Conservation (phyloP, 2,888 invertebrate species). For the Parnassius smintheus region DNA sequence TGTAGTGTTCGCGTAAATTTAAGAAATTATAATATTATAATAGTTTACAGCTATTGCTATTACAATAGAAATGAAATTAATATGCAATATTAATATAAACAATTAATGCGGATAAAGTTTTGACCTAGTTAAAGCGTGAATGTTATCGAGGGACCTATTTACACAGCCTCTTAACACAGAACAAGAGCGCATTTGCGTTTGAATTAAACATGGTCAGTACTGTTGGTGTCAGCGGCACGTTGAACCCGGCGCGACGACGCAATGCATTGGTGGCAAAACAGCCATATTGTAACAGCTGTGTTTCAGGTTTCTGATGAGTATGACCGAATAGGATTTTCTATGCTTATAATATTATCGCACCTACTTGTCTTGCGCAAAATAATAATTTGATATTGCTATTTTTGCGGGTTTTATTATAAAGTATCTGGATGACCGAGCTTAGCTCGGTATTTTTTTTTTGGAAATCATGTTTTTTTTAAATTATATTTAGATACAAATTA, state of each 20-base stretch:
- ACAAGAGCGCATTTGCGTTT: slow-evolving; percentile 31
- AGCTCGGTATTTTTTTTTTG: too few relatives aligned
- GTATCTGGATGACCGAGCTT: too few relatives aligned
- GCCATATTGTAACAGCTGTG: slow-evolving; percentile 27
- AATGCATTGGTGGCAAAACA: slow-evolving; percentile 18
- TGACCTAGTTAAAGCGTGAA: slow-evolving; percentile 1
- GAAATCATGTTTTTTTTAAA: too few relatives aligned
- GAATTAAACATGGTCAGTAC: slow-evolving; percentile 32
- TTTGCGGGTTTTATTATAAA: too few relatives aligned
- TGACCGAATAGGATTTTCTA: slow-evolving; percentile 3
- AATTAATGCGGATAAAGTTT: slow-evolving; percentile 2
- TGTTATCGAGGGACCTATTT: slow-evolving; percentile 31
- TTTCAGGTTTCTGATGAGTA: slow-evolving; percentile 16
- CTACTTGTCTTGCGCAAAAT: neutral
- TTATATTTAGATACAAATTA: too few relatives aligned
- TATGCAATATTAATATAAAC: neutral
- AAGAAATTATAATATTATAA: neutral
- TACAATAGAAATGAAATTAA: too few relatives aligned
- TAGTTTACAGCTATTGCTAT: too few relatives aligned
- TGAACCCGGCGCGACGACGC: slow-evolving; percentile 27
- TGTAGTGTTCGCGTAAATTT: too few relatives aligned
- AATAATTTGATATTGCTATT: neutral
- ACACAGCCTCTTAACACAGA: slow-evolving; percentile 24
- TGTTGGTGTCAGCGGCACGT: slow-evolving; percentile 33
- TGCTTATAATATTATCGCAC: neutral